Conservation (phyloP, 92 coral and sea anemone genomes). For the Hydrozoanthus gracilis region DNA sequence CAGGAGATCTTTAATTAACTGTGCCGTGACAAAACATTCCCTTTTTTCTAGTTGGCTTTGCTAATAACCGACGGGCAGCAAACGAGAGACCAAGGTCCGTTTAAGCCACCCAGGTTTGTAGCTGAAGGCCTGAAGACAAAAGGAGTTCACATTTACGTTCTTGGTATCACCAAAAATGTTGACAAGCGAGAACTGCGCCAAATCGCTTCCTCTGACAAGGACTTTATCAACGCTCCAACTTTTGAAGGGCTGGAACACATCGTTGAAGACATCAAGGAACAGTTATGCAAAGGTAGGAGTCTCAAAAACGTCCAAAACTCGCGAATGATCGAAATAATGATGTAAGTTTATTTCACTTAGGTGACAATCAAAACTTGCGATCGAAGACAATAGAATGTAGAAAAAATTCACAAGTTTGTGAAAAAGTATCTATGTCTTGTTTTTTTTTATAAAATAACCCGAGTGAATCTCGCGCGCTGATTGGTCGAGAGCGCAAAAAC, state of each 20-base stretch:
- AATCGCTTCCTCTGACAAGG: background rate
- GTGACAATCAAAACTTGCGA: too few relatives aligned
- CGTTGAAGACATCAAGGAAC: background rate
- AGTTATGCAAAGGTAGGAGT: conserved; percentile 17
- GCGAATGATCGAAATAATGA: too few relatives aligned
- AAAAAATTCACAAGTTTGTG: too few relatives aligned
- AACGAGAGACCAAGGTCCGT: conserved; percentile 6
- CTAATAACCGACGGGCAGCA: conserved; percentile 25
- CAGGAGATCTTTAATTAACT: background rate
- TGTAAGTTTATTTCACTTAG: too few relatives aligned
- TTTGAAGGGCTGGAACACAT: conserved; percentile 6
- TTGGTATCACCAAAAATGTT: conserved; percentile 10
- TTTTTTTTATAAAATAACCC: too few relatives aligned
- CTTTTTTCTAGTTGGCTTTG: background rate
- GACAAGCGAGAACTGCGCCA: conserved; percentile 1
- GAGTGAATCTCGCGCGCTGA: too few relatives aligned
- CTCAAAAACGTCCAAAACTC: too few relatives aligned
- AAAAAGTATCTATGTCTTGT: too few relatives aligned
- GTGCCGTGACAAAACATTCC: background rate
- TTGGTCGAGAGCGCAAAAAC: too few relatives aligned
- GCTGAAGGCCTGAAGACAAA: conserved; percentile 15
- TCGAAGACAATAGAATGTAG: too few relatives aligned
- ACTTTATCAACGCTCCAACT: conserved; percentile 3
- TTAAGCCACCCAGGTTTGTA: background rate
- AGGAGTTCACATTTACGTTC: conserved; percentile 23